A percentile compares a stretch with the other conserved stretches of the same genome.
Conservation (phyloP, 1,140 invertebrate species). For the Coenobita brevimanus region DNA sequence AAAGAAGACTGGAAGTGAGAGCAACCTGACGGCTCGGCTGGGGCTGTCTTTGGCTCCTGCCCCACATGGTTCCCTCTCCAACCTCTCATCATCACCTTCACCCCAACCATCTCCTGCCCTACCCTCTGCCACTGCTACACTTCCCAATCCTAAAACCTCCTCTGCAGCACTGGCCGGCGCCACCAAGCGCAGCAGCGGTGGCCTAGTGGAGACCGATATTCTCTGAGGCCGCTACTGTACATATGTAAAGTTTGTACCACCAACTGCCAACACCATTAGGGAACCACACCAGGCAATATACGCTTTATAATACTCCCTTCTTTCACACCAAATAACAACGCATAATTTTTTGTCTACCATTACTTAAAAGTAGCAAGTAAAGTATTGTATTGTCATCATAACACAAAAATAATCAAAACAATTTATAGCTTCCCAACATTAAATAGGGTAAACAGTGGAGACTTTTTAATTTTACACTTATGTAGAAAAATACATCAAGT, state of each 20-base stretch:
- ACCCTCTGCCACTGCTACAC: constrained; percentile 33
- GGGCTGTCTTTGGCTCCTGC: constrained; percentile 52
- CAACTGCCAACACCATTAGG: constrained; percentile 50
- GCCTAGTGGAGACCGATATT: constrained; percentile 56
- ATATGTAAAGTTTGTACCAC: constrained; percentile 60
- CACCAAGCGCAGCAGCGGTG: constrained; percentile 41
- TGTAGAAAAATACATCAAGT: constrained; percentile 13
- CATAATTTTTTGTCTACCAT: constrained; percentile 55
- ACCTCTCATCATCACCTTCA: constrained; percentile 34
- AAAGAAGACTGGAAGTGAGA: constrained; percentile 60
- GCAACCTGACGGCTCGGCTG: constrained; percentile 43
- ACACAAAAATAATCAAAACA: constrained; percentile 46
- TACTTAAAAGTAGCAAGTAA: constrained; percentile 27
- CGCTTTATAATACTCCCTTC: constrained; percentile 37
- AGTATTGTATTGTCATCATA: neutral
- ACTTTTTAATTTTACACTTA: neutral
- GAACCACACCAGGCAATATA: constrained; percentile 45
- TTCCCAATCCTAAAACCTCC: constrained; percentile 59
- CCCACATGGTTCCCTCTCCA: constrained; percentile 52
- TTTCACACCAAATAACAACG: constrained; percentile 35
- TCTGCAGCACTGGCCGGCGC: constrained; percentile 15
- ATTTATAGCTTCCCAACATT: constrained; percentile 22
- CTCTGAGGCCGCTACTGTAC: constrained; percentile 53
- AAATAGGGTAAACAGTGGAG: neutral
- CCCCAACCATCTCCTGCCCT: neutral